phyloP scores from a whole-genome alignment of 2,113 vertebrate species.

The Salvelinus alpinus region DNA sequence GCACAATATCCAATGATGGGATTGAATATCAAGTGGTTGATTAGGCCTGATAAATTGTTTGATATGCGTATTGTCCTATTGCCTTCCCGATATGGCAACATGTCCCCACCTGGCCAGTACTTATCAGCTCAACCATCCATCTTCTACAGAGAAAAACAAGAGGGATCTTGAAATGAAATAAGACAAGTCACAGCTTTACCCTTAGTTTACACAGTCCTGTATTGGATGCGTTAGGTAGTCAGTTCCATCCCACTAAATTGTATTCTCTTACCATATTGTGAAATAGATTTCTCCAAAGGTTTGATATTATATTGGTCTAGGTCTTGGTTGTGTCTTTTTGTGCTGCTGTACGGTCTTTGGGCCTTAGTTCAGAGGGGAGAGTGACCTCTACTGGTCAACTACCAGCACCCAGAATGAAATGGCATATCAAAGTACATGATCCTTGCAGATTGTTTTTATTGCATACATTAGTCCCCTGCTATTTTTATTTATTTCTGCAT shows the following conservation, averaged over 20 bases:
- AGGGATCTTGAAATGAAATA: conserved; percentile 45
- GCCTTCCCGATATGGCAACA: conserved; percentile 64
- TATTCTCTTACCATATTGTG: neutral
- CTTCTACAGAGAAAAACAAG: conserved; percentile 10
- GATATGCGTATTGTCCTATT: conserved; percentile 14
- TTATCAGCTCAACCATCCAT: conserved; percentile 26
- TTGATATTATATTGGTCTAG: neutral
- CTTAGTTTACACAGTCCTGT: conserved; percentile 59
- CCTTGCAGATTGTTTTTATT: no score
- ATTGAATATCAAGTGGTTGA: neutral
- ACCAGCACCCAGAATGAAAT: neutral
- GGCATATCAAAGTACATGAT: no score
- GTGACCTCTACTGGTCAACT: neutral
- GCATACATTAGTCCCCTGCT: neutral
- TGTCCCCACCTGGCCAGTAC: conserved; percentile 5
- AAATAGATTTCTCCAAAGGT: neutral
- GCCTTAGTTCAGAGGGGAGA: neutral
- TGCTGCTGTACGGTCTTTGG: neutral
- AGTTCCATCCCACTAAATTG: conserved; percentile 24
- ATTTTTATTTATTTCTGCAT: neutral
- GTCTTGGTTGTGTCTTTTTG: neutral
- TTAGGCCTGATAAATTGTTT: no score
- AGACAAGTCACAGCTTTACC: conserved; percentile 45
- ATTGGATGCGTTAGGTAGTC: conserved; percentile 61
- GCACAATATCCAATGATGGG: neutral